Evolutionary conservation across 2,888 invertebrate genomes (phyloP).

Genomic region (Xanthia icteritia): DNA sequence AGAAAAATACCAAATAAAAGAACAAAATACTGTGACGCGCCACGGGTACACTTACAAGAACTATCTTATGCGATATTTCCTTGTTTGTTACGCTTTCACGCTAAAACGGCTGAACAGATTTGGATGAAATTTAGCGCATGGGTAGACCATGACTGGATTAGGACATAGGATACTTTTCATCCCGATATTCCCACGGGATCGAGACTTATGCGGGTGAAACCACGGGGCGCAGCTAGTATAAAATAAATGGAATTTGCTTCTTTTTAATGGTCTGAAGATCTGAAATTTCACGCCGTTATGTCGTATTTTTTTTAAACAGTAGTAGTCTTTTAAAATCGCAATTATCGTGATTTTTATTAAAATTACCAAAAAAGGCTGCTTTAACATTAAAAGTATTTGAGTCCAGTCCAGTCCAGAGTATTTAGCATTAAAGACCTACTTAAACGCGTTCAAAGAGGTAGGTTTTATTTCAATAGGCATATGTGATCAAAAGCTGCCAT

Average conservation of each 20-base stretch:
- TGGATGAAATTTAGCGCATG: too few species aligned
- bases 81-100: too few species aligned
- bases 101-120: too few species aligned
- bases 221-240: background rate
- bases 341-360: background rate
- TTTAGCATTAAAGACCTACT: background rate
- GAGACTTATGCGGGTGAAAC: too few species aligned
- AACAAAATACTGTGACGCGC: background rate
- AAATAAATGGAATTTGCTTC: background rate
- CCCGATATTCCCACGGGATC: too few species aligned
- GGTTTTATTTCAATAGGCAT: slow-evolving; percentile 9
- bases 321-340: background rate
- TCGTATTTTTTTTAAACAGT: background rate
- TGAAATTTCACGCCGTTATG: background rate
- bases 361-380: background rate
- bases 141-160: too few species aligned
- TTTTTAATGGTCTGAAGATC: background rate
- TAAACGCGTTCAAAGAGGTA: background rate
- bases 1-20: background rate
- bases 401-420: background rate
- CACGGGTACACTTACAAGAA: background rate
- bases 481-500: background rate
- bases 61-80: background rate
- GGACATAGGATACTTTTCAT: too few species aligned
- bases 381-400: background rate